Evolutionary conservation across 2,797 vertebrate species (phyloP), one percentile per base, ranked within the genome.

Genomic region (Pristis pectinata): DNA sequence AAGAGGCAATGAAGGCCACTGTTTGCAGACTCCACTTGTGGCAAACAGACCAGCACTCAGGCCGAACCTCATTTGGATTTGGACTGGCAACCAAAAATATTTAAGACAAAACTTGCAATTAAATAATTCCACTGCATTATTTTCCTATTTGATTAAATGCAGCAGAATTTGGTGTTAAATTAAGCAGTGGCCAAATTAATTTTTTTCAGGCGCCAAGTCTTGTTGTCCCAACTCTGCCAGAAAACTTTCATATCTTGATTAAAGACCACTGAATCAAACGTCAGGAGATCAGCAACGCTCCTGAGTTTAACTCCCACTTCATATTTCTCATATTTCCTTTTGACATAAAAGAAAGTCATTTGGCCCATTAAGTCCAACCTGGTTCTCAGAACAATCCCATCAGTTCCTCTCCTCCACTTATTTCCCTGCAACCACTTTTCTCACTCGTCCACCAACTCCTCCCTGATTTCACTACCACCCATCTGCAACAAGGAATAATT

Each of bases 161-260:
- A 64, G 85, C 34, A 61, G 85, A 64, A 30, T 30, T 27, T 30
- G 34, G 56, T 64, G 56, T 61, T 37, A 89, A 89, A 89, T 89
- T 61, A 61, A 34, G 85, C 59, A 59, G 56, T 64, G 85, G 34
- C 34, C 85, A 89, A 64, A 0, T 89, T 64, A 59, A 89, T 89
- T 89, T 37, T 56, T 61, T 89, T 59, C 85, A 89, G 89, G 61
- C 2, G 56, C n/a, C 85, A 89, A 37, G 59, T 89, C 34, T 61
- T 37, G 89, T 89, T 61, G 56, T 89, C 56, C n/a, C 56, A 89
- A 89, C 59, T 34, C 89, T 89, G 85, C 56, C 56, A 89, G 85
- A n/a, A 89, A 64, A 89, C 34, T n/a, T 89, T 89, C 56, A 64
- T 61, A 61, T 89, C 59, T n/a, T 89, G 85, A 89, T 89, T 89